Conservation (phyloP, 2,113 vertebrate species). For the Dinomys branickii region DNA sequence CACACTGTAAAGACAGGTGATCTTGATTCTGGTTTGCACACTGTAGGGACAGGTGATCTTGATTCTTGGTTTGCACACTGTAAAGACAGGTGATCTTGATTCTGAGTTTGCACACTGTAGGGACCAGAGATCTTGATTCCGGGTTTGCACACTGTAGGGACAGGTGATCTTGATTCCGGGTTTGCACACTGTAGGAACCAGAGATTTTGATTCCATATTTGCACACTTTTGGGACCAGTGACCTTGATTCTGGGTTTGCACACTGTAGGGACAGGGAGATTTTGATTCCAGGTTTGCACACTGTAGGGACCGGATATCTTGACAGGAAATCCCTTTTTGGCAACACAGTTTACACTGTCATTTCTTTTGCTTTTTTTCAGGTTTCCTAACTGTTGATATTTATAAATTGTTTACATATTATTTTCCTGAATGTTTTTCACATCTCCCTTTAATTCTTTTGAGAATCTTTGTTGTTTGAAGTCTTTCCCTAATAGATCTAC, state of each 20-base stretch:
- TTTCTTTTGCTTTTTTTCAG: neutral
- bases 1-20: conserved; percentile 39
- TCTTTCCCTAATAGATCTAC: neutral
- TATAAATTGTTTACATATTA: neutral
- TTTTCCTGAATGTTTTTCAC: neutral
- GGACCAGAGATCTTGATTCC: neutral
- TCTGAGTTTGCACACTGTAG: conserved; percentile 70
- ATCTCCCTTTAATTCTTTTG: neutral
- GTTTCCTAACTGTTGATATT: neutral
- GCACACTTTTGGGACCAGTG: conserved; percentile 50
- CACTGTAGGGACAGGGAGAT: conserved; percentile 28
- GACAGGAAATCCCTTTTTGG: neutral
- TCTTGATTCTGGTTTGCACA: conserved; percentile 68
- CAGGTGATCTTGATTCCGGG: neutral
- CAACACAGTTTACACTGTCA: neutral
- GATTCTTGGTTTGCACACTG: conserved; percentile 71
- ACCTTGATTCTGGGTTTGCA: conserved; percentile 61
- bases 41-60: neutral
- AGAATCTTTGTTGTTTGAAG: neutral
- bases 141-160: conserved; percentile 68
- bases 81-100: neutral
- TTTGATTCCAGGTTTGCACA: conserved; percentile 75
- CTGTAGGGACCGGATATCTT: neutral
- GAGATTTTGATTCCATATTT: conserved; percentile 33
- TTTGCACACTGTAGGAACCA: conserved; percentile 65